A percentile compares a stretch with the other conserved stretches of the same genome.
phyloP scores from a whole-genome alignment of 2,113 vertebrate genomes.

The Apaloderma vittatum region DNA sequence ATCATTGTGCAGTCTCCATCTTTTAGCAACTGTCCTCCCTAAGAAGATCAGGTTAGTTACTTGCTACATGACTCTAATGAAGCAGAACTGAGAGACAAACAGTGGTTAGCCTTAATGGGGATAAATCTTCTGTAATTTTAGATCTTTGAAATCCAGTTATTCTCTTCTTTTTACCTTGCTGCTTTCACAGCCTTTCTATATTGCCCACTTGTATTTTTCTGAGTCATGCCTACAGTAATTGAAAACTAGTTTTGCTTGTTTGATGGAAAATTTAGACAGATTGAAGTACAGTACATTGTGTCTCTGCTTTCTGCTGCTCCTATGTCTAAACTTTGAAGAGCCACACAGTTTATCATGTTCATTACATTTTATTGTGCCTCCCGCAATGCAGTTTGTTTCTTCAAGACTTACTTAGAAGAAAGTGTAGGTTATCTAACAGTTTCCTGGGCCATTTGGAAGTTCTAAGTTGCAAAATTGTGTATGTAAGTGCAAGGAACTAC shows the following conservation, averaged over 20 bases:
- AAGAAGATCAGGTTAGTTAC: not conserved
- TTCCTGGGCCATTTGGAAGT: not conserved
- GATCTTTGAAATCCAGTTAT: constrained; percentile 46
- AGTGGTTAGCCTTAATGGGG: not conserved
- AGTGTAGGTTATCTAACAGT: not conserved
- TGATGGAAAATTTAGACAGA: constrained; percentile 38
- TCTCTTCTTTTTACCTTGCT: not conserved
- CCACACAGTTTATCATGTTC: not conserved
- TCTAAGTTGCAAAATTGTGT: not conserved
- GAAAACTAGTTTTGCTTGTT: not conserved
- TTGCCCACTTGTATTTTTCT: constrained; percentile 25
- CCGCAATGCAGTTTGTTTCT: not conserved
- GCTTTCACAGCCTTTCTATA: not conserved
- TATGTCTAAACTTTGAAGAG: constrained; percentile 13
- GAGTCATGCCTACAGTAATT: constrained; percentile 9
- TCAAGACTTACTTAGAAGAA: not conserved
- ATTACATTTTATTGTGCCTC: not conserved
- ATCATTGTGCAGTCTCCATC: not conserved
- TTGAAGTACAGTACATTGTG: not conserved
- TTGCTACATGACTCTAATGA: constrained; percentile 5
- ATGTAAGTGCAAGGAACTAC: not conserved
- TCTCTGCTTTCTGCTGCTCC: constrained; percentile 7
- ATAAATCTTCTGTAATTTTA: not conserved
- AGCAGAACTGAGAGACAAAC: not conserved
- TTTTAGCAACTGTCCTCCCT: not conserved